A percentile compares a stretch with the other conserved stretches of the same genome.
Conservation (phyloP, 30 jellyfish, hydroid and myxozoan species). For the Pelagia noctiluca region DNA sequence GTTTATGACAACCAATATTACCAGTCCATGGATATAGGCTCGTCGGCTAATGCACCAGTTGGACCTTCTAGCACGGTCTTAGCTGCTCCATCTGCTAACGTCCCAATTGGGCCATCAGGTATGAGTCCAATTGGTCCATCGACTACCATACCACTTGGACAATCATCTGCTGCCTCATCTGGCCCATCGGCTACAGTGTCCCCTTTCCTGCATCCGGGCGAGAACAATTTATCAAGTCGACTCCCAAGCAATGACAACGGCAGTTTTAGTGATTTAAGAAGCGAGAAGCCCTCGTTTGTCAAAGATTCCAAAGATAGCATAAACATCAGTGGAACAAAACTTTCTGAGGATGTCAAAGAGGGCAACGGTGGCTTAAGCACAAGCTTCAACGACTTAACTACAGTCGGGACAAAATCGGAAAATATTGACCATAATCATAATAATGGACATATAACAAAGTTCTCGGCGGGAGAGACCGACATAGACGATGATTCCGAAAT, state of each 20-base stretch:
- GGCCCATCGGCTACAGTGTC: not conserved
- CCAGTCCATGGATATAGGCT: conserved; percentile 45
- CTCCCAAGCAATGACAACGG: not conserved
- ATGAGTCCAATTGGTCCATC: not conserved
- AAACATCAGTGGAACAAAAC: not conserved
- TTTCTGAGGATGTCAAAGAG: conserved; percentile 27
- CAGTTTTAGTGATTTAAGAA: conserved; percentile 41
- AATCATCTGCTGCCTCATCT: not conserved
- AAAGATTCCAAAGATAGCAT: not conserved
- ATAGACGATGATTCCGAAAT: not conserved
- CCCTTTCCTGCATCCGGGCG: not conserved
- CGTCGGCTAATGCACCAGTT: not conserved
- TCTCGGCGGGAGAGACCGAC: not conserved
- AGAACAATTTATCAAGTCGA: not conserved
- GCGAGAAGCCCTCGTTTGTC: not conserved
- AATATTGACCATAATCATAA: conserved; percentile 45
- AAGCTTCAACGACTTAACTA: conserved; percentile 51
- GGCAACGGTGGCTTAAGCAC: conserved; percentile 49
- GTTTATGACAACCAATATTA: conserved; percentile 55
- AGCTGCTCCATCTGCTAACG: conserved; percentile 13
- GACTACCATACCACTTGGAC: not conserved
- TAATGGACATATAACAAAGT: conserved; percentile 39
- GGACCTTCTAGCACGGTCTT: not conserved
- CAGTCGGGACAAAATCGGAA: conserved; percentile 27
- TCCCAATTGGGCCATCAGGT: not conserved